Evolutionary conservation across 1,140 invertebrate species (phyloP).

Genomic region (Cepaea nemoralis): DNA sequence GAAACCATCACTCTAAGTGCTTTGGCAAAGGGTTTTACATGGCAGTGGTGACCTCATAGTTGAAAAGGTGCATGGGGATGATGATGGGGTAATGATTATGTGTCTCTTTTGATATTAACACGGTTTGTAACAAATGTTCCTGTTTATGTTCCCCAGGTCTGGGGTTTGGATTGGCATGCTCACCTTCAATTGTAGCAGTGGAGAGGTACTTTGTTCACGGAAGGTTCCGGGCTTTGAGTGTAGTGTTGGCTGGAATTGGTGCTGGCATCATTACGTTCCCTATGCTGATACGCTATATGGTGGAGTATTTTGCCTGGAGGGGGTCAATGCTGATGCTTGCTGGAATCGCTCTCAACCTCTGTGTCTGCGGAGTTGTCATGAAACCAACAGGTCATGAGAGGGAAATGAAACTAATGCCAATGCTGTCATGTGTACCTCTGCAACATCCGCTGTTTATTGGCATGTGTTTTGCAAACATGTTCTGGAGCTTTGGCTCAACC

Average conservation of each 20-base stretch:
- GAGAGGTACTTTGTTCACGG: constrained; percentile 62
- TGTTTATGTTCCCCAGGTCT: constrained; percentile 52
- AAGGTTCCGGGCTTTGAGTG: constrained; percentile 60
- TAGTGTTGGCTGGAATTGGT: constrained; percentile 62
- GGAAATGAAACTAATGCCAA: constrained; percentile 58
- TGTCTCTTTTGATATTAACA: no score
- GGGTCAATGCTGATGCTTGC: constrained; percentile 87
- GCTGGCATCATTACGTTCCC: constrained; percentile 66
- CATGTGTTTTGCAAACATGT: constrained; percentile 66
- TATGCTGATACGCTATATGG: constrained; percentile 56
- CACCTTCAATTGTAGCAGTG: constrained; percentile 66
- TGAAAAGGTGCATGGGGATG: no score
- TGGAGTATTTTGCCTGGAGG: constrained; percentile 79
- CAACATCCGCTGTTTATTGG: constrained; percentile 64
- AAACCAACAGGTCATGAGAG: constrained; percentile 53
- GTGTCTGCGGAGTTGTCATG: constrained; percentile 82
- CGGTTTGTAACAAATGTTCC: no score
- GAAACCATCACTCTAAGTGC: no score
- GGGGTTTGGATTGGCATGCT: constrained; percentile 66
- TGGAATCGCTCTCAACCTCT: constrained; percentile 87
- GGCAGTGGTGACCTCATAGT: no score
- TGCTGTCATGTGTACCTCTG: constrained; percentile 65
- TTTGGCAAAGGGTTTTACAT: no score
- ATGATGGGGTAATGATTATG: no score
- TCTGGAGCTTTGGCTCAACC: constrained; percentile 69